These are phyloP conservation scores for Megalonaias nervosa DNA, from an alignment of 1,140 invertebrate species.

Conservation along the genomic window DNA sequence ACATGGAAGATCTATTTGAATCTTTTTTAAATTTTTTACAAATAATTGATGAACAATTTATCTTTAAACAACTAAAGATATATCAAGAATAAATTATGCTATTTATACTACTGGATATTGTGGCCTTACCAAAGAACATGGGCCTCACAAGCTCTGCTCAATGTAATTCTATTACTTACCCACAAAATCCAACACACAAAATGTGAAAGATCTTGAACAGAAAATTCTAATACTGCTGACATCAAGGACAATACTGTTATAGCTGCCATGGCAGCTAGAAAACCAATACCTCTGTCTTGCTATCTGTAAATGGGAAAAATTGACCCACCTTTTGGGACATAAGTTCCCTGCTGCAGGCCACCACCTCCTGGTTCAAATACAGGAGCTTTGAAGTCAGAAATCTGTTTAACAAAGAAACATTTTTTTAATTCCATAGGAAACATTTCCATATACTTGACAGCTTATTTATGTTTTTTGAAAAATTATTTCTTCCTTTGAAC, in stretches of 20 bases:
- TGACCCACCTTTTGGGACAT: conserved; percentile 82
- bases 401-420: conserved; percentile 66
- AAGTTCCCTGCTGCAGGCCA: conserved; percentile 93
- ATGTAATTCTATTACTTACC: too few relatives aligned
- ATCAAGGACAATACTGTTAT: background rate
- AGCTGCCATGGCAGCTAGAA: background rate
- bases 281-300: background rate
- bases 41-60: too few relatives aligned
- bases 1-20: too few relatives aligned
- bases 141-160: too few relatives aligned
- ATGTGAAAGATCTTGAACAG: background rate
- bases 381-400: conserved; percentile 85
- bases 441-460: too few relatives aligned
- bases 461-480: background rate
- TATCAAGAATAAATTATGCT: too few relatives aligned
- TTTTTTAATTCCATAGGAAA: background rate
- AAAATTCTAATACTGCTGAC: background rate
- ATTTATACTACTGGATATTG: too few relatives aligned
- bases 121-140: too few relatives aligned
- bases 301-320: background rate
- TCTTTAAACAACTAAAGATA: too few relatives aligned
- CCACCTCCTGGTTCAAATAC: conserved; percentile 82
- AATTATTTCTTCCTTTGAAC: too few relatives aligned
- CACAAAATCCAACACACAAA: background rate
- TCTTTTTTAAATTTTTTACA: too few relatives aligned